Conservation (phyloP, 1,140 invertebrate species). For the Pogonus chalceus region DNA sequence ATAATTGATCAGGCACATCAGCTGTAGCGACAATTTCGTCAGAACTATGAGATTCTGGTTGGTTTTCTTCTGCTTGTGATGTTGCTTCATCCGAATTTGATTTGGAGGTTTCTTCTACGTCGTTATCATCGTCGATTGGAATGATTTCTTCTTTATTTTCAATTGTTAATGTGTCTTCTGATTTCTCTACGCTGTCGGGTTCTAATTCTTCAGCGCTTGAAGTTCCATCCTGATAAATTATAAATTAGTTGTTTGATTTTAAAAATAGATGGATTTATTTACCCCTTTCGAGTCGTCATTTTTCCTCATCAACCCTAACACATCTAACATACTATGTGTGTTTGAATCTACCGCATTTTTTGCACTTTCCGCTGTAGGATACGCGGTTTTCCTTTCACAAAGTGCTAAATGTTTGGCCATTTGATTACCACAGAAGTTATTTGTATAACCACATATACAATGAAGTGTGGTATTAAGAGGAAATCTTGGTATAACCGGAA, state of each 20-base stretch:
- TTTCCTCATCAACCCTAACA: constrained; percentile 40
- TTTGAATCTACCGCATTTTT: constrained; percentile 39
- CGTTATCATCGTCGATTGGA: constrained; percentile 5
- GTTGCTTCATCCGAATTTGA: constrained; percentile 10
- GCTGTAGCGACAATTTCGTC: too few relatives aligned
- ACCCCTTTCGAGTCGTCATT: constrained; percentile 22
- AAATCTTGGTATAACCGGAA: constrained; percentile 32
- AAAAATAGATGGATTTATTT: background rate
- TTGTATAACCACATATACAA: constrained; percentile 62
- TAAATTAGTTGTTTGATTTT: background rate
- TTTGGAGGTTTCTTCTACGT: constrained; percentile 9
- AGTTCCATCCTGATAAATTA: constrained; percentile 8
- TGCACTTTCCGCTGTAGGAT: constrained; percentile 45
- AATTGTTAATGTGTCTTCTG: background rate
- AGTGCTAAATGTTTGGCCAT: constrained; percentile 52
- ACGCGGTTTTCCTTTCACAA: constrained; percentile 51
- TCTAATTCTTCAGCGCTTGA: constrained; percentile 4
- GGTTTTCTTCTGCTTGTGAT: background rate
- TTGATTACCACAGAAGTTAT: constrained; percentile 50
- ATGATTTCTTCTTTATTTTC: too few relatives aligned
- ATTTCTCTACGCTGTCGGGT: constrained; percentile 3
- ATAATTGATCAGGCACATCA: background rate
- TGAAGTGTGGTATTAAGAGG: constrained; percentile 49
- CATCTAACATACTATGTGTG: constrained; percentile 43
- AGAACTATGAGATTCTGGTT: too few relatives aligned